Evolutionary conservation across 2,888 invertebrate genomes (phyloP).

Genomic region (Watsonalla binaria): DNA sequence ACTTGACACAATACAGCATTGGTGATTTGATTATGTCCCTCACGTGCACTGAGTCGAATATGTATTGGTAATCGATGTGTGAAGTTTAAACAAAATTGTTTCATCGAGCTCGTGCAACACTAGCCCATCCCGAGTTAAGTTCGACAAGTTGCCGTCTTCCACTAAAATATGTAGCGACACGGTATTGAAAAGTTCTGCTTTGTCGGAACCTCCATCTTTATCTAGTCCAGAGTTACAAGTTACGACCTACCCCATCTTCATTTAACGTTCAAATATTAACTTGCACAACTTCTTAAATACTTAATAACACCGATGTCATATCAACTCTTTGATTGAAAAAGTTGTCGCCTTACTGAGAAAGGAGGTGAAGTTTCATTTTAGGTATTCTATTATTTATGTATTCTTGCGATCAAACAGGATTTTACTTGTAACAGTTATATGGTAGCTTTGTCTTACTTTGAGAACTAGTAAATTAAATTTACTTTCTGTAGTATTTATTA

Average conservation of each 20-base stretch:
- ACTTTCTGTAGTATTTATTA: no score
- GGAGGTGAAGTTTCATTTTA: no score
- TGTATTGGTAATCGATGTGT: no score
- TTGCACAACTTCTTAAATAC: background rate
- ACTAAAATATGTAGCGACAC: conserved; percentile 75
- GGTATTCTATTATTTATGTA: no score
- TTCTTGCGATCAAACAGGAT: no score
- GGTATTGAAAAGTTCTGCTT: conserved; percentile 68
- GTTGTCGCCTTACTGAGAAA: background rate
- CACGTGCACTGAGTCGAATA: no score
- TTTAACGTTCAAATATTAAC: conserved; percentile 14
- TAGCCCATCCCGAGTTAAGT: conserved; percentile 47
- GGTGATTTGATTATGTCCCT: no score
- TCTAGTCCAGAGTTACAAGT: conserved; percentile 28
- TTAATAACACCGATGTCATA: background rate
- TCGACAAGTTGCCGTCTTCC: conserved; percentile 66
- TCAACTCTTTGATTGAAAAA: background rate
- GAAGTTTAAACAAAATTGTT: conserved; percentile 1
- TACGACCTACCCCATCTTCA: conserved; percentile 29
- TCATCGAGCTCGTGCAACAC: conserved; percentile 19
- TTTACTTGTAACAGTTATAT: no score
- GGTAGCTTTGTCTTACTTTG: no score
- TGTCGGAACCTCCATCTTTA: conserved; percentile 44
- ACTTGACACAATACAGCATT: no score
- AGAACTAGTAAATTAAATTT: no score